Base-by-base conservation (phyloP, 2,888 invertebrate genomes). In the Chironomus tentans region DNA sequence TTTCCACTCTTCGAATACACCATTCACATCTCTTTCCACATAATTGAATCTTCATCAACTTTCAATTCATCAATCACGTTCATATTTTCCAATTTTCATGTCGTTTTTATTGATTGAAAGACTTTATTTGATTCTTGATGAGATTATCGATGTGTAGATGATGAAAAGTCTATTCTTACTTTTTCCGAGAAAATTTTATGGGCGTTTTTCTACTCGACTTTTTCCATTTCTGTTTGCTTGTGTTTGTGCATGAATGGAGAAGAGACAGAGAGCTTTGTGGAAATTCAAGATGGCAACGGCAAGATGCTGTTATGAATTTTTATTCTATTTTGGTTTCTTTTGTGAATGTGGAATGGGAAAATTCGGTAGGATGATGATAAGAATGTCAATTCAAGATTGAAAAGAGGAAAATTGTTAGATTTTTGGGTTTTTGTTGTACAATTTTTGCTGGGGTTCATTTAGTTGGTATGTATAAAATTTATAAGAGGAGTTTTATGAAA, bases 21-120 rank as follows among this genome's bases (percentile, higher is more conserved):
- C 21, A 12, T 18, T 18, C 62, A 18, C 62, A 21, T n/a, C 56
- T 56, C 15, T 18, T 5, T 56, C 65, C 65, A 65, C 65, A 65
- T 24, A 65, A 65, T 21, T 22, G 21, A 65, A 24, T 65, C 65
- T 65, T 65, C 65, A 65, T 65, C 65, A 65, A 65, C 22, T 65
- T 65, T 24, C 65, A 65, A 65, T 65, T 65, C 65, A 65, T 65
- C 21, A 65, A 65, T 65, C 65, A 65, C 65, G 65, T 65, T 65
- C 65, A 65, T 65, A 65, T 65, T 65, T 65, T 65, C 65, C 65
- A 18, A 65, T 65, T 65, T 65, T 24, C 65, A 65, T 65, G 65
- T 65, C 65, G n/a, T 21, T 65, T 65, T 65, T 21, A 10, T 13
- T 10, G 24, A 24, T 38, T 21, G 65, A 65, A 24, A 65, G 22